A percentile compares a stretch with the other conserved stretches of the same genome.
phyloP scores from a whole-genome alignment of 2,113 vertebrate species.

The Heptranchias perlo region DNA sequence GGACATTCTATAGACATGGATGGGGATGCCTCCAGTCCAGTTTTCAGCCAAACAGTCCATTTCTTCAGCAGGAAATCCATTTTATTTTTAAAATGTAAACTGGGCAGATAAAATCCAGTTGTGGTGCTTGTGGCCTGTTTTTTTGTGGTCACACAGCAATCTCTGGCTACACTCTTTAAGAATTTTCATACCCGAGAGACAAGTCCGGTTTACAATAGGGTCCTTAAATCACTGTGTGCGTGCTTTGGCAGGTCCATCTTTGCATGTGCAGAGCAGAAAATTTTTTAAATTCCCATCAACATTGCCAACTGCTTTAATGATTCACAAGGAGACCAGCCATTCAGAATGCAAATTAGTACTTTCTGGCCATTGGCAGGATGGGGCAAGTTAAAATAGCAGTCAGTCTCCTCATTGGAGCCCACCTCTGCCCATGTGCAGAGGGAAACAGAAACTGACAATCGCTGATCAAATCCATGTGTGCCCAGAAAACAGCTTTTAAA shows the following conservation, averaged over 20 bases:
- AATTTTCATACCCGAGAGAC: not conserved
- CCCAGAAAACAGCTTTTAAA: not conserved
- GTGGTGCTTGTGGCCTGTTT: not conserved
- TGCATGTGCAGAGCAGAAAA: not conserved
- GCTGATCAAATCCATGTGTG: not conserved
- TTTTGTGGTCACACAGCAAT: not conserved
- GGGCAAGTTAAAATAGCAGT: no score
- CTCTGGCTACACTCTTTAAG: not conserved
- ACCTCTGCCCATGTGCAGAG: not conserved
- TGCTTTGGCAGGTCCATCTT: not conserved
- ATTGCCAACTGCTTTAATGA: not conserved
- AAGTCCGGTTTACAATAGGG: not conserved
- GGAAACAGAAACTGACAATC: not conserved
- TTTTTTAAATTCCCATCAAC: not conserved
- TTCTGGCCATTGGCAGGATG: no score
- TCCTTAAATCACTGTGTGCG: not conserved
- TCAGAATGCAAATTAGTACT: not conserved
- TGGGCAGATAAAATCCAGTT: not conserved
- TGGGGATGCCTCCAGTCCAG: not conserved
- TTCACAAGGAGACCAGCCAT: not conserved
- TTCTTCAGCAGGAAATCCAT: not conserved
- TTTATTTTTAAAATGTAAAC: not conserved
- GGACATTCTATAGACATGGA: not conserved
- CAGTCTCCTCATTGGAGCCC: no score
- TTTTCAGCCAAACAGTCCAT: not conserved